Conservation (phyloP, 1,140 invertebrate species). For the Formica selysi region DNA sequence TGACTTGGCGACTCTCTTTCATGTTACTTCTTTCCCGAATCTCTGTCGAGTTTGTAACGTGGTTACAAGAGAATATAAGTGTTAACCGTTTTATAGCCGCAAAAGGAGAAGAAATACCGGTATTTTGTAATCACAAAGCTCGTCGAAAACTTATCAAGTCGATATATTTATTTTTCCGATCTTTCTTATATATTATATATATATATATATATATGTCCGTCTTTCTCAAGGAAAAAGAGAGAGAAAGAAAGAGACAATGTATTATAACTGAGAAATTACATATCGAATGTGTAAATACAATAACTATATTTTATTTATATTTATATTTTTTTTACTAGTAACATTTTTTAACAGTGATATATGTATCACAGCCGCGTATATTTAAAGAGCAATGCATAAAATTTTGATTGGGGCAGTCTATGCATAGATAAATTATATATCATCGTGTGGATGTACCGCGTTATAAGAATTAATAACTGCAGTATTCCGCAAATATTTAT, state of each 20-base stretch:
- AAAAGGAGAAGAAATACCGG: not conserved
- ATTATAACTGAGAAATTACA: no score
- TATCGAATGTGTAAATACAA: no score
- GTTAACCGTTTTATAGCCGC: constrained; percentile 17
- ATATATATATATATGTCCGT: no score
- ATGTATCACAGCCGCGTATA: no score
- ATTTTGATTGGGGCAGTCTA: no score
- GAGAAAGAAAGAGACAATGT: no score
- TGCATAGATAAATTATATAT: no score
- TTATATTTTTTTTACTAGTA: no score
- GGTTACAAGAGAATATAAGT: constrained; percentile 20
- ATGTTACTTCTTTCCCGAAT: constrained; percentile 29
- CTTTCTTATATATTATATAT: not conserved
- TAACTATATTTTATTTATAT: no score
- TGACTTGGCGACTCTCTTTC: not conserved
- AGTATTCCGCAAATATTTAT: not conserved
- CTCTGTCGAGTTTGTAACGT: constrained; percentile 8
- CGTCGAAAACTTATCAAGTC: constrained; percentile 16
- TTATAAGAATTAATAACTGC: not conserved
- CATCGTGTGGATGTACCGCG: not conserved
- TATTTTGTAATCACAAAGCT: not conserved
- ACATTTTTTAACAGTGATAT: no score
- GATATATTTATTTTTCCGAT: not conserved
- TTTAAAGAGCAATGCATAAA: no score
- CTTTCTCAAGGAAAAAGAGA: no score